A percentile compares a stretch with the other conserved stretches of the same genome.
phyloP scores from a whole-genome alignment of 2,888 invertebrate genomes.

The Geotrupes spiniger region DNA sequence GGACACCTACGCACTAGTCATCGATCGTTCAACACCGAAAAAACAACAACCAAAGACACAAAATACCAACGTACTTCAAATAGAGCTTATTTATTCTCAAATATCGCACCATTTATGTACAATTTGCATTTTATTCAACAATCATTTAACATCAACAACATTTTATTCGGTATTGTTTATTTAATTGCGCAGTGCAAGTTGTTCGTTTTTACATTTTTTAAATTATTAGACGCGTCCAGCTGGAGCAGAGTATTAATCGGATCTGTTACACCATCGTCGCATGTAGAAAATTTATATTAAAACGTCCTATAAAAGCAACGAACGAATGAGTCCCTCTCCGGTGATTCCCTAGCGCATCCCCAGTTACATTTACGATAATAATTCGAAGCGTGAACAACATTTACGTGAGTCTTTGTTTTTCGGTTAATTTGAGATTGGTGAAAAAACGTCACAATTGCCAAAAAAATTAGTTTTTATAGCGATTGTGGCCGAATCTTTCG shows the following conservation, averaged over 20 bases:
- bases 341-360: neutral
- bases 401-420: conserved; percentile 30
- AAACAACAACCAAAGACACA: no score
- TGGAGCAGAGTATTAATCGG: conserved; percentile 32
- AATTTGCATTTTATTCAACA: conserved; percentile 75
- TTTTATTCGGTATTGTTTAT: conserved; percentile 54
- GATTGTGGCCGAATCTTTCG: no score
- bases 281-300: conserved; percentile 39
- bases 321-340: conserved; percentile 29
- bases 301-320: conserved; percentile 38
- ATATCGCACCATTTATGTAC: conserved; percentile 57
- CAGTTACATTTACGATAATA: conserved; percentile 2
- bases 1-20: no score
- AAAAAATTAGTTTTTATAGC: no score
- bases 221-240: conserved; percentile 24
- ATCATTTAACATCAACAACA: conserved; percentile 70
- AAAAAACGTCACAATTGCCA: no score
- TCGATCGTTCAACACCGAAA: no score
- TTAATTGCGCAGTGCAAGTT: neutral
- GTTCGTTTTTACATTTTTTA: no score
- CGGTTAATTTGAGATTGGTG: no score
- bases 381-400: conserved; percentile 33
- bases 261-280: conserved; percentile 35
- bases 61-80: conserved; percentile 7
- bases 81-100: conserved; percentile 35